These are phyloP conservation scores for Kobus ellipsiprymnus DNA, from an alignment of 2,113 vertebrate genomes.

Conservation along the genomic window DNA sequence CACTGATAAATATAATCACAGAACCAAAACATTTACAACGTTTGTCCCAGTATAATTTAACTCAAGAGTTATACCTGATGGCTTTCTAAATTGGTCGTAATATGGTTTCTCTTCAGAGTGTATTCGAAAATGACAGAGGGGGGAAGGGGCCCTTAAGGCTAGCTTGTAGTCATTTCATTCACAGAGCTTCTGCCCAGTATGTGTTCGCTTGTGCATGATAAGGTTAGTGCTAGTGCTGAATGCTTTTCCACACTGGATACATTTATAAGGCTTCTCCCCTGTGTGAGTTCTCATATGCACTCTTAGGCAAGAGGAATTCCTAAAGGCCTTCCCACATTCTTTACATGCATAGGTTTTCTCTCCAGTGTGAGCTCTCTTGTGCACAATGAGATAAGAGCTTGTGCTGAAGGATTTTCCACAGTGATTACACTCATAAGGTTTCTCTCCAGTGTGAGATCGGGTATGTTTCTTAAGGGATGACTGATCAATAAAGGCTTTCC, in stretches of 20 bases:
- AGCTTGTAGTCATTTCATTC: not conserved
- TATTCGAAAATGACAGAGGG: not conserved
- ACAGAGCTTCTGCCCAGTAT: not conserved
- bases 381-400: constrained; percentile 56
- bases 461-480: constrained; percentile 63
- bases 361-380: constrained; percentile 58
- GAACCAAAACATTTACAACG: not conserved
- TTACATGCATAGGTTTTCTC: constrained; percentile 57
- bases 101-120: not conserved
- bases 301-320: constrained; percentile 39
- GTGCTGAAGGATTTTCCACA: constrained; percentile 65
- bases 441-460: constrained; percentile 68
- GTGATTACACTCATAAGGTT: constrained; percentile 58
- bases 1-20: not conserved
- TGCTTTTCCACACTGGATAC: constrained; percentile 24
- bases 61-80: not conserved
- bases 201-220: constrained; percentile 38
- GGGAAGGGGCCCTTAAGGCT: not conserved
- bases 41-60: not conserved
- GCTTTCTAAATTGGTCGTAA: not conserved
- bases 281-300: constrained; percentile 58
- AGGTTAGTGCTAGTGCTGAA: constrained; percentile 54
- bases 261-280: constrained; percentile 39
- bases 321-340: constrained; percentile 64
- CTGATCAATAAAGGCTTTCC: constrained; percentile 62